Conservation (phyloP, 1,140 invertebrate genomes). For the Brachionus sp. region DNA sequence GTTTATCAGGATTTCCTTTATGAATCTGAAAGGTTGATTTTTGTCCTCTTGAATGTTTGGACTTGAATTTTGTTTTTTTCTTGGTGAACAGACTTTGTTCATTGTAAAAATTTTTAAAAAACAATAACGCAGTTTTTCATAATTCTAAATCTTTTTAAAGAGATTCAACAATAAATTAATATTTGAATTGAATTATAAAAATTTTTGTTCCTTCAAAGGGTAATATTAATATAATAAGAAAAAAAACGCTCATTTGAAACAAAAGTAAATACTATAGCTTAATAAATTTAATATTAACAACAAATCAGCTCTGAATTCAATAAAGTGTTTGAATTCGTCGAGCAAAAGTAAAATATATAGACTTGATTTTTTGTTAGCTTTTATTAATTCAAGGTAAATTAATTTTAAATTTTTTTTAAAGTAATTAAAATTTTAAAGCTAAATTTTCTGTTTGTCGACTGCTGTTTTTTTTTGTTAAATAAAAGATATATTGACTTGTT, state of each 20-base stretch:
- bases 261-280: not conserved
- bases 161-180: not conserved
- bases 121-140: not conserved
- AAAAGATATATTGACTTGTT: constrained; percentile 7
- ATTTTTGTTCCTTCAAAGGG: not conserved
- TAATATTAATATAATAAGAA: not conserved
- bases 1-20: not conserved
- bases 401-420: not conserved
- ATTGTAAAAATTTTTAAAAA: not conserved
- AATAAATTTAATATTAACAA: not conserved
- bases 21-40: not conserved
- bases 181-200: not conserved
- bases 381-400: constrained; percentile 6
- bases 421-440: not conserved
- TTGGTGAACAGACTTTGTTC: not conserved
- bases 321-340: not conserved
- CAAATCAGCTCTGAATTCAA: not conserved
- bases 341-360: not conserved
- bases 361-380: not conserved
- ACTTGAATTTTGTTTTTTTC: constrained; percentile 2
- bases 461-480: not conserved
- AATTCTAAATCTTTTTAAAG: not conserved
- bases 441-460: not conserved
- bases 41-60: not conserved
- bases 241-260: not conserved